Conservation (phyloP, 2,797 vertebrate genomes). For the Decapterus maruadsi region DNA sequence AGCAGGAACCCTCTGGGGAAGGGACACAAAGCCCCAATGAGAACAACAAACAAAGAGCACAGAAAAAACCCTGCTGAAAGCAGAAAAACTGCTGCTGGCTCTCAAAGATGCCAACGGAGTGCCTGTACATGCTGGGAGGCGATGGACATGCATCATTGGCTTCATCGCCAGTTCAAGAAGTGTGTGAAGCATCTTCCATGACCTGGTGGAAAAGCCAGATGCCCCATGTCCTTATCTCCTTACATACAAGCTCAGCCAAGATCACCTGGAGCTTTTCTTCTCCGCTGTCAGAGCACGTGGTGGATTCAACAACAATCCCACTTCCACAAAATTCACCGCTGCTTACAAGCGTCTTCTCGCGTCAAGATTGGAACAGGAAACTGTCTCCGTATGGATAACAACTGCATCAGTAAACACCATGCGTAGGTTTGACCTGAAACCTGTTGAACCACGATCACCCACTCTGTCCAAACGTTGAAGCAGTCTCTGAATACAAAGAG, state of each 20-base stretch:
- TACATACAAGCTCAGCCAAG: background rate
- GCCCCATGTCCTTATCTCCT: too few species aligned
- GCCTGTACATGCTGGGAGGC: too few species aligned
- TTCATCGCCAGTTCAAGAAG: too few species aligned
- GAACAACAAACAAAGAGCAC: background rate
- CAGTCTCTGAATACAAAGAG: too few species aligned
- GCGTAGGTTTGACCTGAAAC: too few species aligned
- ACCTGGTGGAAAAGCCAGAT: too few species aligned
- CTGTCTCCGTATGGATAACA: background rate
- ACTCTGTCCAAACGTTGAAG: too few species aligned
- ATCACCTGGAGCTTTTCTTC: conserved; percentile 6
- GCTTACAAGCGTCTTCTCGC: background rate
- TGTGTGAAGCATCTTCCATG: too few species aligned
- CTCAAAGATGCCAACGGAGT: too few species aligned
- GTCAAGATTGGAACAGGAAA: background rate
- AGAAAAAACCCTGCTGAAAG: background rate
- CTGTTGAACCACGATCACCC: too few species aligned
- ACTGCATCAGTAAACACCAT: too few species aligned
- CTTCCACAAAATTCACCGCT: background rate
- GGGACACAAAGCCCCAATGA: background rate
- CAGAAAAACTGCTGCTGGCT: background rate
- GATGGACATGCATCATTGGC: too few species aligned
- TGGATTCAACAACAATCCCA: background rate
- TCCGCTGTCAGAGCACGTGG: background rate
- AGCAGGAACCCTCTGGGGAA: background rate